These are phyloP conservation scores for Petrosia ficiformis DNA, from an alignment of 37 sponge, comb jelly and placozoan species.

Conservation along the genomic window DNA sequence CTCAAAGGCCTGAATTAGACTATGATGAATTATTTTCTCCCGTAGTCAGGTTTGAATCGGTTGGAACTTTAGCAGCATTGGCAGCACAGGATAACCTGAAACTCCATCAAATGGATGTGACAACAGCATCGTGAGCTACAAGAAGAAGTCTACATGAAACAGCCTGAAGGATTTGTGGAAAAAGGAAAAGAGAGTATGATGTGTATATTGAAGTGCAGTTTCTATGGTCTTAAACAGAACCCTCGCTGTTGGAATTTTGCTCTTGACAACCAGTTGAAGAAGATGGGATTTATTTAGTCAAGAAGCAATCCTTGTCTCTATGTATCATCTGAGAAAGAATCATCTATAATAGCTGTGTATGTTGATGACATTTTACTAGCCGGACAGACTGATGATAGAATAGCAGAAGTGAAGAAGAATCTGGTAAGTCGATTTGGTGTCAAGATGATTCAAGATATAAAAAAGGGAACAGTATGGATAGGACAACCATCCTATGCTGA, in stretches of 20 bases:
- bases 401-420: slow-evolving; percentile 26
- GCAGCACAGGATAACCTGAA: slow-evolving; percentile 13
- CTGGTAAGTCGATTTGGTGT: slow-evolving; percentile 32
- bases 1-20: slow-evolving; percentile 29
- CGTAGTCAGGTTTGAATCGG: slow-evolving; percentile 28
- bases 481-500: slow-evolving; percentile 37
- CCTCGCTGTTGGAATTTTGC: slow-evolving; percentile 63
- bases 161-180: slow-evolving; percentile 61
- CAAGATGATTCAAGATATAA: slow-evolving; percentile 20
- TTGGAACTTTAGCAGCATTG: slow-evolving; percentile 22
- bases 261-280: slow-evolving; percentile 53
- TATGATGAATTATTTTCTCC: slow-evolving; percentile 41
- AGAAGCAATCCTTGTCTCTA: slow-evolving; percentile 58
- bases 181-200: slow-evolving; percentile 63
- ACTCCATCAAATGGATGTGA: slow-evolving; percentile 39
- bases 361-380: slow-evolving; percentile 54
- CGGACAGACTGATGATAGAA: slow-evolving; percentile 7
- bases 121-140: slow-evolving; percentile 41
- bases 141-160: too few relatives aligned
- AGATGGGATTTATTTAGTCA: slow-evolving; percentile 42
- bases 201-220: slow-evolving; percentile 51
- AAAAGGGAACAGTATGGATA: slow-evolving; percentile 14
- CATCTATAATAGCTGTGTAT: slow-evolving; percentile 43
- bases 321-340: neutral
- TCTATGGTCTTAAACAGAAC: slow-evolving; percentile 71